Evolutionary conservation across 1,140 invertebrate species (phyloP), one percentile per base, ranked within the genome.

Genomic region (Trichonephila inaurata): DNA sequence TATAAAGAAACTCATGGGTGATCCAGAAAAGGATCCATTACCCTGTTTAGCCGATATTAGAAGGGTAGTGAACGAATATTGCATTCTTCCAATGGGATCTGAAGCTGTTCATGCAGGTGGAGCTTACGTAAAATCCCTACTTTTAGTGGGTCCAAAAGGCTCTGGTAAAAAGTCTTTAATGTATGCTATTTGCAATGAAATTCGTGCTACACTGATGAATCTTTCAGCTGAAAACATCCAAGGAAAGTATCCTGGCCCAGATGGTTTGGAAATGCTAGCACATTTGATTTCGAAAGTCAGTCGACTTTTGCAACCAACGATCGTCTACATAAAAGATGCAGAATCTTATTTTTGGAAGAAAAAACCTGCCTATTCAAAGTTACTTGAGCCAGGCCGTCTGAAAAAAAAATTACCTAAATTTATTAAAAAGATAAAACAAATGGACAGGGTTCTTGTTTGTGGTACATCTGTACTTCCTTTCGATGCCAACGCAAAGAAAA

Each of bases 311-410:
- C 98, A 99, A 95, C 99, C 99, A 3, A 97, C 98, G 0, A 97
- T 99, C 0, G 98, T 99, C 95, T 98, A 98, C 95, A 98, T 99
- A 96, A 98, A 98, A 94, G 97, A 97, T 81, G 98, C 98, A 60
- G 99, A 99, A 95, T 98, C 98, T 95, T 98, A 98, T 24, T 99
- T 99, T 96, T 97, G 98, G 92, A 99, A 99, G 95, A 99, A 99
- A 96, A 95, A 94, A 77, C 94, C 93, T n/a, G 40, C 94, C 66
- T 60, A 21, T 4, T 62, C 72, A 18, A 94, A 86, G 10, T 90
- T 96, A 95, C 98, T 97, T 7, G 98, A 99, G 96, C 98, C 98
- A 0, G 99, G 99, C 96, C 96, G 98, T 94, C 95, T 99, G 85
- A 99, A 99, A 95, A 99, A 99, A 95, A 98, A 99, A 96, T 96